phyloP scores from a whole-genome alignment of 2,888 invertebrate genomes.

The Erebia palarica region DNA sequence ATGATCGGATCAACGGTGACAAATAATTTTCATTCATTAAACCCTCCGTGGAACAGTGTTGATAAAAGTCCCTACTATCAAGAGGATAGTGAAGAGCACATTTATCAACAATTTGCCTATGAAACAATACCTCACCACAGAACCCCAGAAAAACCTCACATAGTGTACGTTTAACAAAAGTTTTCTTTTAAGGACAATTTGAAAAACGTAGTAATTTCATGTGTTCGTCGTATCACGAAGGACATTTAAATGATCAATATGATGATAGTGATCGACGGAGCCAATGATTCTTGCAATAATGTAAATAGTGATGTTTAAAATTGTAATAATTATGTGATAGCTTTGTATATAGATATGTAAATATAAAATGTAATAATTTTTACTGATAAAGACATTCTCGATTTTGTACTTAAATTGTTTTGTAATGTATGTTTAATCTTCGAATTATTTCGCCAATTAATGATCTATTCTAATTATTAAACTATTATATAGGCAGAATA shows the following conservation, averaged over 20 bases:
- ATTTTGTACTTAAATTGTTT: constrained; percentile 77
- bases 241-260: constrained; percentile 41
- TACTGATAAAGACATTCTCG: constrained; percentile 68
- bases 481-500: neutral
- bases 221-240: constrained; percentile 61
- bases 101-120: constrained; percentile 79
- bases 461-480: constrained; percentile 11
- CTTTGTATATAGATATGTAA: constrained; percentile 79
- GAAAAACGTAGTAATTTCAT: constrained; percentile 64
- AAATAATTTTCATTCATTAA: constrained; percentile 78
- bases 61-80: constrained; percentile 78
- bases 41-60: constrained; percentile 78
- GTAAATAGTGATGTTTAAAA: constrained; percentile 78
- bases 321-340: constrained; percentile 78
- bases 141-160: constrained; percentile 82
- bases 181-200: constrained; percentile 71
- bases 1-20: constrained; percentile 80
- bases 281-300: constrained; percentile 76
- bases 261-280: constrained; percentile 53
- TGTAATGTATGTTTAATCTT: constrained; percentile 50
- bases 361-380: constrained; percentile 67
- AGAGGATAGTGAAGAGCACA: constrained; percentile 77
- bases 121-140: constrained; percentile 79
- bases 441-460: constrained; percentile 35
- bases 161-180: constrained; percentile 83